phyloP scores from a whole-genome alignment of 2,797 vertebrate species.

The Taeniopygia guttata region DNA sequence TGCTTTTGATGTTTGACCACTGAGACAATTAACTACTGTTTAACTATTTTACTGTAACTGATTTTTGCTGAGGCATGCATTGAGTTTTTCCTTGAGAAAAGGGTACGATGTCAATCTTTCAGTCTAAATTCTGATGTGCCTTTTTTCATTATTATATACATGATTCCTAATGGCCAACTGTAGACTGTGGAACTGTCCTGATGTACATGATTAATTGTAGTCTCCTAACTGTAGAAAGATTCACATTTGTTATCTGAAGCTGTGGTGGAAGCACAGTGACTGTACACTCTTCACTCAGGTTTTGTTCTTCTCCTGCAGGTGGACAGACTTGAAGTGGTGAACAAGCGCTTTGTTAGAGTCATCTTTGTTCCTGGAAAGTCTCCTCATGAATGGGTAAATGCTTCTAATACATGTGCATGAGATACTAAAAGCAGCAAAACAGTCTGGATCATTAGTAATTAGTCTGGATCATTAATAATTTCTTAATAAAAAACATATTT shows the following conservation, averaged over 20 bases:
- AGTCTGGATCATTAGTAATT: not conserved
- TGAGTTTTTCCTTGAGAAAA: not conserved
- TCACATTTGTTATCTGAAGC: not conserved
- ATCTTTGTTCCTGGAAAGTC: constrained; percentile 85
- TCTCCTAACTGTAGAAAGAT: not conserved
- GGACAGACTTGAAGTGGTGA: constrained; percentile 92
- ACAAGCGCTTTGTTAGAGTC: constrained; percentile 94
- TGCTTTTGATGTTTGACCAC: not conserved
- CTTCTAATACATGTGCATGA: not conserved
- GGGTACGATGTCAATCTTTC: rapidly evolving
- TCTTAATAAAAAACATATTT: not conserved
- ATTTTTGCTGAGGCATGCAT: not conserved
- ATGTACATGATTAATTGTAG: not conserved
- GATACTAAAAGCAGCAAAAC: not conserved
- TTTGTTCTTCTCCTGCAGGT: constrained; percentile 74
- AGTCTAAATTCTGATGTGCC: not conserved
- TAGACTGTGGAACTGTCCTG: not conserved
- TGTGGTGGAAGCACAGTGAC: not conserved
- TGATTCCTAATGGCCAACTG: not conserved
- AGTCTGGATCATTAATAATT: not conserved
- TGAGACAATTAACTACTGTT: not conserved
- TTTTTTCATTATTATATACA: not conserved
- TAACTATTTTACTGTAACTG: not conserved
- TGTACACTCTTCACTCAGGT: not conserved
- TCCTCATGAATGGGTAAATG: constrained; percentile 86